phyloP scores from a whole-genome alignment of 2,797 vertebrate species.

The Harpagifer antarcticus region DNA sequence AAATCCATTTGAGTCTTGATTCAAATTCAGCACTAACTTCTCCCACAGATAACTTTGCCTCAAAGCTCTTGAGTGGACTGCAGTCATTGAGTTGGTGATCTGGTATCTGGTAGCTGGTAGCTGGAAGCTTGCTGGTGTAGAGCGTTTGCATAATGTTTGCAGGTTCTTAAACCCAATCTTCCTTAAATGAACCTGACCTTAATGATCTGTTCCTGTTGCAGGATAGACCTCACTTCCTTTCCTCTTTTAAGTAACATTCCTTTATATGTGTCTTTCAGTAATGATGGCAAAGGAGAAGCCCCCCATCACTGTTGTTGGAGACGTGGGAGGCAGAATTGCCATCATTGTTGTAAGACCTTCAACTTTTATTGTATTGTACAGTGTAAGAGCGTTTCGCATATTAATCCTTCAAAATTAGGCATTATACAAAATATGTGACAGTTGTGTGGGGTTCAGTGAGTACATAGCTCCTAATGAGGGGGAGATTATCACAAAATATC shows the following conservation, averaged over 20 bases:
- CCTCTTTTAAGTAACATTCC: neutral
- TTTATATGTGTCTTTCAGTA: conserved; percentile 81
- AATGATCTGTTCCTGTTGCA: neutral
- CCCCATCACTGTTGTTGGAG: conserved; percentile 96
- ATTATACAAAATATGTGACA: neutral
- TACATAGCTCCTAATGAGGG: neutral
- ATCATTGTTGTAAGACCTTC: conserved; percentile 93
- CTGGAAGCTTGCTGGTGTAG: conserved; percentile 36
- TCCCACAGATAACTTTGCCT: neutral
- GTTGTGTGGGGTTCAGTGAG: neutral
- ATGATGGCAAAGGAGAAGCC: conserved; percentile 99
- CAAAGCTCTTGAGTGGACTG: neutral
- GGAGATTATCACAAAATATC: neutral
- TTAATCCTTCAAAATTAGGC: neutral
- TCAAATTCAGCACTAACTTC: conserved; percentile 12
- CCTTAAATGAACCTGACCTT: neutral
- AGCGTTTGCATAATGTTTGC: conserved; percentile 63
- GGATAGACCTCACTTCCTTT: neutral
- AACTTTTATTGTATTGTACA: neutral
- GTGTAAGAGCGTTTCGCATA: neutral
- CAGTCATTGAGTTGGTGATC: conserved; percentile 12
- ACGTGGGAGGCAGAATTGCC: conserved; percentile 97
- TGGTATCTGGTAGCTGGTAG: conserved; percentile 60
- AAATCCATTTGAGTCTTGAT: neutral
- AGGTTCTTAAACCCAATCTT: conserved; percentile 58